phyloP scores from a whole-genome alignment of 2,113 vertebrate genomes.

The Catharus minimus region DNA sequence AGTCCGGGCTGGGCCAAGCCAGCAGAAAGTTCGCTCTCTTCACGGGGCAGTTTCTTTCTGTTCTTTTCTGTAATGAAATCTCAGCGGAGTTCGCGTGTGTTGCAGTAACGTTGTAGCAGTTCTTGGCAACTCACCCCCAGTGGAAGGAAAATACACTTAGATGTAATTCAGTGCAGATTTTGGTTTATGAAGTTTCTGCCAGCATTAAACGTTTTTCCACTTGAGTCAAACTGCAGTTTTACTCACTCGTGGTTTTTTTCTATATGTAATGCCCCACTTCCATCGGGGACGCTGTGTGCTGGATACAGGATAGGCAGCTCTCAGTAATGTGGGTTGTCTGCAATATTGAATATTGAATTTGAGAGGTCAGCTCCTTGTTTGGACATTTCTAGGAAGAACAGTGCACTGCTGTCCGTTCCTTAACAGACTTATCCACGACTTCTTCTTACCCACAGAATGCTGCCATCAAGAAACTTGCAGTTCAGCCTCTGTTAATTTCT shows the following conservation, averaged over 20 bases:
- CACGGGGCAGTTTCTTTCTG: not conserved
- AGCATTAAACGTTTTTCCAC: not conserved
- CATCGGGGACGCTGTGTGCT: accelerated
- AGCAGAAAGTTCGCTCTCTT: not conserved
- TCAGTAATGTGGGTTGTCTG: not conserved
- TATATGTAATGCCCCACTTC: accelerated
- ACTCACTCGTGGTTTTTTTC: not conserved
- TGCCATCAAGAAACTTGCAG: not conserved
- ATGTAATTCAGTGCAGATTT: not conserved
- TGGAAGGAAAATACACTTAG: not conserved
- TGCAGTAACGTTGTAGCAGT: not conserved
- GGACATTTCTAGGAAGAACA: not conserved
- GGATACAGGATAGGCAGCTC: not conserved
- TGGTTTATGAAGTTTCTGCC: not conserved
- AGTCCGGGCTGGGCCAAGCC: accelerated
- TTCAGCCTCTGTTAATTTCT: not conserved
- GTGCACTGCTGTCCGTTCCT: not conserved
- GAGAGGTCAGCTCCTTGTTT: conserved; percentile 39
- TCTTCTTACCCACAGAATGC: not conserved
- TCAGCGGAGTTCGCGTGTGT: not conserved
- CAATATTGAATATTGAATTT: not conserved
- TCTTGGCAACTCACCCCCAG: not conserved
- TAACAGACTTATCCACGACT: not conserved
- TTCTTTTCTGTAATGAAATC: not conserved
- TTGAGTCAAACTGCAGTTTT: not conserved